Base-by-base conservation (phyloP, 2,888 invertebrate species). In the Drosophila eohydei region DNA sequence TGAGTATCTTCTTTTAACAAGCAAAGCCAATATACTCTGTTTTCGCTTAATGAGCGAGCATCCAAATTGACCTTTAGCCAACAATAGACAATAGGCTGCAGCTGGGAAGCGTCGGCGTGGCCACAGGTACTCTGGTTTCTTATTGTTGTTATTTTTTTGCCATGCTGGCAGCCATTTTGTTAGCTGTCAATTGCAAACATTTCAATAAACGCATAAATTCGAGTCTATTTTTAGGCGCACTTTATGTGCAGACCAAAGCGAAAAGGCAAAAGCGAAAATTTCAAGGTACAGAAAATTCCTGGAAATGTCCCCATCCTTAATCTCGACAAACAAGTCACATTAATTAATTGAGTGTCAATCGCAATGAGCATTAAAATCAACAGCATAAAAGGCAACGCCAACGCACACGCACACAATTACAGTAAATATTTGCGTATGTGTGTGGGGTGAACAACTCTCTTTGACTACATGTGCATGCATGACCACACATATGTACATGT, bases 121-220 rank as follows among this genome's bases (percentile, higher is more conserved):
- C 57, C 78, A 67, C 83, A 82, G 82, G 82, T 82, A 72, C 51
- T 58, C 36, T n/a, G 28, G 30, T 43, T 40, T 44, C 7, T 54
- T 58, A n/a, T 40, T 57, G 21, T 46, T 62, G 7, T 66, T 62
- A 11, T 55, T 56, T 12, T n/a, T 32, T 46, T 64, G n/a, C 43
- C 21, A 34, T 38, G 51, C 51, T 77, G 66, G 56, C 59, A 43
- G 63, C 64, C 67, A 71, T 78, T 78, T 78, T 67, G 63, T 59
- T 38, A 61, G 43, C 71, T 71, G 81, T 73, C 78, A 69, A 16
- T 36, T 48, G 61, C 76, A 71, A 73, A 68, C 54, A 83, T 80
- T 83, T 82, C 78, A 83, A 85, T 88, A 78, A 80, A 69, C 65
- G 66, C 85, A 73, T 74, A 70, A 85, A 88, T 80, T 81, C 55